Evolutionary conservation across 2,888 invertebrate genomes (phyloP), one percentile per base, ranked within the genome.

Genomic region (Cephonodes hylas): DNA sequence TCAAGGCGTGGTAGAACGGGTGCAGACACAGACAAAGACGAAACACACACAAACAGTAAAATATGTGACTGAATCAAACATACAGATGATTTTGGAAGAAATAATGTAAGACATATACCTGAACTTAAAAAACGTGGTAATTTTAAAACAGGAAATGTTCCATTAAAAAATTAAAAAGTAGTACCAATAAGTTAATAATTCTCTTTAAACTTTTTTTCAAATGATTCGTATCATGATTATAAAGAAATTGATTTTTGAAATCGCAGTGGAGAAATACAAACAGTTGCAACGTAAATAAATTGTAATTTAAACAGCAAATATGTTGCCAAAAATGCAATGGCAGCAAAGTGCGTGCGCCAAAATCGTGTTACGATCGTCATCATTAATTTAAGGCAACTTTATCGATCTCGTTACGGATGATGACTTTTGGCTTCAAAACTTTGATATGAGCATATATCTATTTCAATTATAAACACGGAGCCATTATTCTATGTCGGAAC

Each of bases 21-120:
- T 63, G 60, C 60, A 63, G 1, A 59, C 59, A 59, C 53, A 59
- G 62, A 63, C 56, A 59, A 44, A 63, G 62, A 34, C 62, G 59
- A 59, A n/a, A n/a, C n/a, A 31, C 48, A 58, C 46, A 56, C 27
- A 56, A 22, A 18, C 15, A 1, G 53, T 44, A 31, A 53, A 27
- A 18, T n/a, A 48, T 53, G 8, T 15, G 8, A 31, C 1, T 31
- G 3, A 53, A 20, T 18, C 5, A 3, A 27, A 25, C 5, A 31
- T 18, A 7, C 27, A 10, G 27, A 8, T 18, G 3, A 3, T 15
- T 25, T n/a, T 34, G 13, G 13, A 31, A 53, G 6, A 15, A 6
- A 5, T 13, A 3, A 44, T 6, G 10, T 1, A 38, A 38, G 13
- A 34, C 13, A 1, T 3, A 34, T 10, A 38, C 10, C n/a, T 13